Evolutionary conservation across 1,140 invertebrate species (phyloP), one percentile per base, ranked within the genome.

Genomic region (Drosophila neocordata): DNA sequence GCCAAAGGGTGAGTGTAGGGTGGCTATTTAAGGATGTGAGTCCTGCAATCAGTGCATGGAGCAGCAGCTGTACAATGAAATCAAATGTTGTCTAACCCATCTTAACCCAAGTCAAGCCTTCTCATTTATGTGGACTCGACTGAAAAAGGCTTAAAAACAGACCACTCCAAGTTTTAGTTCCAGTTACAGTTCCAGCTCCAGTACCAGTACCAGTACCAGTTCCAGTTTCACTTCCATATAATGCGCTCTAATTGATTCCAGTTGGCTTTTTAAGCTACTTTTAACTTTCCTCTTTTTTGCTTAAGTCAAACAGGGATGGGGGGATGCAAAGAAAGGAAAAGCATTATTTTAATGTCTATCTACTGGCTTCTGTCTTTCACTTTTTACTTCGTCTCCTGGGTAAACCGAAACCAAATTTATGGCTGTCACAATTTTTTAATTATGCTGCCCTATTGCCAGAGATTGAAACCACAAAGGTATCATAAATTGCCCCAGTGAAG

Each of bases 391-490:
- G 20, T 15, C 35, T 22, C 38, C 48, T 4, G 76, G 82, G 71
- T 59, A 71, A 51, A 27, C 15, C 63, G 44, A 73, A 69, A 63
- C 59, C 22, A 57, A 87, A 87, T 87, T 87, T 87, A 87, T 87
- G 78, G 75, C 83, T 88, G 82, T 87, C 82, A 78, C 83, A 87
- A 87, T 87, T 87, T 87, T 48, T 88, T 87, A 87, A 87, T 87
- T 87, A 88, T 87, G 81, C 87, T 84, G 82, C 69, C 65, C 79
- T 11, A 83, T 83, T 83, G 80, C 79, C 75, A 85, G 41, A 55
- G 84, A 85, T 85, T 82, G 67, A 87, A 87, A 88, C 82, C 82
- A 82, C 82, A 87, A 88, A 87, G 82, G 82, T 87, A 88, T 88
- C 82, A 73, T 87, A 88, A 87, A 87, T 88, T 87, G 82, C 83